Evolutionary conservation across 2,888 invertebrate species (phyloP).

Genomic region (Drosophila lutescens): DNA sequence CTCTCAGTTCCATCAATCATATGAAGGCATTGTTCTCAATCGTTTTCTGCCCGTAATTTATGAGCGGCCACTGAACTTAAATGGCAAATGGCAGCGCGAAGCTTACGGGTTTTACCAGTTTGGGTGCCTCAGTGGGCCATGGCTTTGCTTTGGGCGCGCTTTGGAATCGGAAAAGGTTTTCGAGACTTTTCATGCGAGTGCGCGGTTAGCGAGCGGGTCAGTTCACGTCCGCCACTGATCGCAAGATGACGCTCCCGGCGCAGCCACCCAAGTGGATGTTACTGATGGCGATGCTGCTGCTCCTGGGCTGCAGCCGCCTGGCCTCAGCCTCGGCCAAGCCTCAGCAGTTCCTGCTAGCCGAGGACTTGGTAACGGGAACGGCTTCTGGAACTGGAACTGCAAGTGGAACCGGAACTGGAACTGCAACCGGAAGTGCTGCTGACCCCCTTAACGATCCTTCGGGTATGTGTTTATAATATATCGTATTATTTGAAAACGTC

Average conservation of each 20-base stretch:
- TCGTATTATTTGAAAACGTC: too few species aligned
- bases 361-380: constrained; percentile 22
- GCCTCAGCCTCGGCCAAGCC: constrained; percentile 42
- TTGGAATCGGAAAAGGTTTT: constrained; percentile 57
- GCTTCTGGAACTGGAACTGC: background rate
- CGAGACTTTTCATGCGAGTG: constrained; percentile 59
- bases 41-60: constrained; percentile 47
- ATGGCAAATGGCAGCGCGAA: constrained; percentile 45
- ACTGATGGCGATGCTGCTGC: constrained; percentile 8
- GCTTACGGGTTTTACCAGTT: constrained; percentile 68
- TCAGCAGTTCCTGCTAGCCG: constrained; percentile 55
- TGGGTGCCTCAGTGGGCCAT: constrained; percentile 28
- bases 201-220: constrained; percentile 23
- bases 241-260: constrained; percentile 57
- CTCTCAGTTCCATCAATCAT: background rate
- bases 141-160: constrained; percentile 24
- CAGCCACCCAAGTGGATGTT: constrained; percentile 3
- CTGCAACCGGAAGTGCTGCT: constrained; percentile 4
- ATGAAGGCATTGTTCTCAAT: constrained; percentile 8
- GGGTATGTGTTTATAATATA: constrained; percentile 36
- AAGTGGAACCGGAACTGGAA: background rate
- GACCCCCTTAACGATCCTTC: constrained; percentile 58
- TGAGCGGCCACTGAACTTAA: constrained; percentile 70
- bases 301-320: background rate
- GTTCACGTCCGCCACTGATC: constrained; percentile 54